Percentiles rank a stretch among this genome's conserved stretches.
Conservation (phyloP, 2,113 vertebrate genomes). For the Pseudorasbora parva region DNA sequence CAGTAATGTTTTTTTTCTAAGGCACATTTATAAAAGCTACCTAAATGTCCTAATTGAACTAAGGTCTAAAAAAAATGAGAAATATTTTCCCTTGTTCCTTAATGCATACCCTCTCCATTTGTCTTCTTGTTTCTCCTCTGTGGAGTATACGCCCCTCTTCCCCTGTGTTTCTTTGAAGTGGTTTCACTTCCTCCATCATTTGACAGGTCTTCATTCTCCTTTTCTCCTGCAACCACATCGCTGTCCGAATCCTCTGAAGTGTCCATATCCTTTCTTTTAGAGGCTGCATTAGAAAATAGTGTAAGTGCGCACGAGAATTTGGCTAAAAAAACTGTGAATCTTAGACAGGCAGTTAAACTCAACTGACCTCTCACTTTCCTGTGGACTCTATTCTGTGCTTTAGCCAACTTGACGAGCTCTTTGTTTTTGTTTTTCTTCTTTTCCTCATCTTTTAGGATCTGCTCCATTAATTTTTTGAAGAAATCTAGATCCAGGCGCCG, state of each 20-base stretch:
- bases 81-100: neutral
- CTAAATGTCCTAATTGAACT: too few species aligned
- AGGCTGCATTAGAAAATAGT: neutral
- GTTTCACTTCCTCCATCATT: conserved; percentile 54
- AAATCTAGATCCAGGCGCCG: conserved; percentile 90
- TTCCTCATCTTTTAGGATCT: conserved; percentile 84
- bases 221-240: conserved; percentile 75
- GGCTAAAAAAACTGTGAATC: neutral
- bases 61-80: too few species aligned
- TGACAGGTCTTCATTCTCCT: conserved; percentile 82
- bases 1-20: too few species aligned
- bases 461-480: conserved; percentile 89
- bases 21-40: too few species aligned
- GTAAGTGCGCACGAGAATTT: neutral
- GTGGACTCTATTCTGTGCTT: conserved; percentile 33
- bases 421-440: conserved; percentile 81
- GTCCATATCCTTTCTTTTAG: conserved; percentile 56
- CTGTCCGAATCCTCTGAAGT: conserved; percentile 57
- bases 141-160: conserved; percentile 62
- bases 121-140: conserved; percentile 53
- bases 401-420: conserved; percentile 58
- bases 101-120: conserved; percentile 23
- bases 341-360: neutral
- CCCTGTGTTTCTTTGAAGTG: conserved; percentile 74
- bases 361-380: conserved; percentile 58